Evolutionary conservation across 2,888 invertebrate genomes (phyloP).

Genomic region (Hybos culiciformis): DNA sequence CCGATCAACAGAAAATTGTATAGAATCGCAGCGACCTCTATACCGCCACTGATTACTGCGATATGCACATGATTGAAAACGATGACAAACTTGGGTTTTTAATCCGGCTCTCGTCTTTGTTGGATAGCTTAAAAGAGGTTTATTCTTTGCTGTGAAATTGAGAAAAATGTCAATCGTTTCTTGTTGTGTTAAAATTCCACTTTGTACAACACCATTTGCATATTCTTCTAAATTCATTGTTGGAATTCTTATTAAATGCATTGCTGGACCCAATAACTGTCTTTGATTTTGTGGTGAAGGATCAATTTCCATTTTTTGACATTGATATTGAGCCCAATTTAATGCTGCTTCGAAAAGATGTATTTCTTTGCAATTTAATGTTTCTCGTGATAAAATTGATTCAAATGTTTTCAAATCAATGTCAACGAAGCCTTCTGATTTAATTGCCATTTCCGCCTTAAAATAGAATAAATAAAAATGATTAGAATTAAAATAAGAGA

Average conservation of each 20-base stretch:
- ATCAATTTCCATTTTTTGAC: constrained; percentile 68
- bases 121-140: constrained; percentile 71
- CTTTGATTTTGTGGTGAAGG: constrained; percentile 67
- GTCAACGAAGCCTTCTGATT: constrained; percentile 90
- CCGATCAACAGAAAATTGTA: constrained; percentile 91
- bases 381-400: constrained; percentile 82
- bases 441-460: constrained; percentile 86
- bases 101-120: constrained; percentile 73
- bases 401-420: constrained; percentile 88
- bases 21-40: constrained; percentile 88
- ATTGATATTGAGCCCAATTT: constrained; percentile 88
- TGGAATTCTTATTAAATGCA: constrained; percentile 82
- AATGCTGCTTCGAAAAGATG: constrained; percentile 81
- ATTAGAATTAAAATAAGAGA: neutral
- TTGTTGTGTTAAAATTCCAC: constrained; percentile 78
- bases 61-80: constrained; percentile 93
- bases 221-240: constrained; percentile 90
- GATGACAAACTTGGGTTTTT: constrained; percentile 86
- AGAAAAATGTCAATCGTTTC: constrained; percentile 93
- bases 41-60: constrained; percentile 96
- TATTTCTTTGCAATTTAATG: constrained; percentile 88
- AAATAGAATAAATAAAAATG: constrained; percentile 19
- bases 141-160: constrained; percentile 80
- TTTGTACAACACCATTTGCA: constrained; percentile 89
- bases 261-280: constrained; percentile 57